Evolutionary conservation across 1,140 invertebrate genomes (phyloP).

Genomic region (Andrena cerasifolii): DNA sequence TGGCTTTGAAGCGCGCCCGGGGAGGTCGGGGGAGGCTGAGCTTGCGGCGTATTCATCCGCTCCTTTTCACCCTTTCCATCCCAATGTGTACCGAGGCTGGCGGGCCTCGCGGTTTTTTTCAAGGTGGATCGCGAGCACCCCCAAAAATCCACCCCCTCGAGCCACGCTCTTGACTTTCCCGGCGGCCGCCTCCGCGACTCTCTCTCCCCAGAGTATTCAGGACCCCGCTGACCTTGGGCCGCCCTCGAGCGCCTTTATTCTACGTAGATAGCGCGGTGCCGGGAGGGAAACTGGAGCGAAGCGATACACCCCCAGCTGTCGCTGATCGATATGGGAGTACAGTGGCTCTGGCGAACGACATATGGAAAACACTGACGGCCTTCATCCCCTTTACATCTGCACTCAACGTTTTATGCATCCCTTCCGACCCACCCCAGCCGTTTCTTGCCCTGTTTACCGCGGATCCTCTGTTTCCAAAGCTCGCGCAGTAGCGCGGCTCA

Average conservation of each 20-base stretch:
- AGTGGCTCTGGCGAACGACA: not conserved
- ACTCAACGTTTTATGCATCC: not conserved
- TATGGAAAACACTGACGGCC: not conserved
- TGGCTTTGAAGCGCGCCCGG: slow-evolving; percentile 29
- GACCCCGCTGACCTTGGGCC: too few relatives aligned
- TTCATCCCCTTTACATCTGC: not conserved
- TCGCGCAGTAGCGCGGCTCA: not conserved
- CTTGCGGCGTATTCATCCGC: slow-evolving; percentile 26
- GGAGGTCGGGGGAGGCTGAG: not conserved
- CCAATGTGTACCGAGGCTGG: slow-evolving; percentile 16
- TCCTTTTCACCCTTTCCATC: slow-evolving; percentile 27
- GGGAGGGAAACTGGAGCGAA: not conserved
- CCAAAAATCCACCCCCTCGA: slow-evolving; percentile 22
- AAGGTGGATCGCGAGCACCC: not conserved
- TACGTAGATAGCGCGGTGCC: too few relatives aligned
- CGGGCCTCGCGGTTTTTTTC: not conserved
- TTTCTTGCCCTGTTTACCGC: slow-evolving; percentile 6
- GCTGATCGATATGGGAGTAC: slow-evolving; percentile 6
- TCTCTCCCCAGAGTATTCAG: too few relatives aligned
- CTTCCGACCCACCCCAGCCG: not conserved
- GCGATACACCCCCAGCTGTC: slow-evolving; percentile 1
- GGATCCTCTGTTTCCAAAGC: slow-evolving; percentile 12
- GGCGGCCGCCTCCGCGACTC: too few relatives aligned
- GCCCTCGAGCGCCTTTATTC: too few relatives aligned
- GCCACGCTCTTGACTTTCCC: slow-evolving; percentile 3